Conservation (phyloP, 2,113 vertebrate genomes). For the Dolichotis patagonum region DNA sequence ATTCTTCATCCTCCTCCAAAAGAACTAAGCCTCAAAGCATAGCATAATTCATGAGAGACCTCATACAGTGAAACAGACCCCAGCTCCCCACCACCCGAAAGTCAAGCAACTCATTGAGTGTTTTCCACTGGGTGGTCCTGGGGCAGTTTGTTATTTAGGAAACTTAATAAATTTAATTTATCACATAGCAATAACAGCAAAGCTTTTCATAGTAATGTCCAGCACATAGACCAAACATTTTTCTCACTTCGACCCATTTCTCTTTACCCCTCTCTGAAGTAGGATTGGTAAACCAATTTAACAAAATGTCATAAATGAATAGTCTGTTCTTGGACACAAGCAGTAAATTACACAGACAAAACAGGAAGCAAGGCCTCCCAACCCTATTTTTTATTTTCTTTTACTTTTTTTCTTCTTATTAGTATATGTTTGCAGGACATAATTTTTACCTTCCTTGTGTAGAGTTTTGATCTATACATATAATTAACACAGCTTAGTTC, state of each 20-base stretch:
- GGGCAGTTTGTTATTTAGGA: neutral
- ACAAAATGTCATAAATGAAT: neutral
- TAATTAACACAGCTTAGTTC: neutral
- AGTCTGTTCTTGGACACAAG: neutral
- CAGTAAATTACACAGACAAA: neutral
- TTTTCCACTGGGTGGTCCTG: neutral
- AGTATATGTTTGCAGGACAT: neutral
- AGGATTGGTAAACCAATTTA: too few relatives aligned
- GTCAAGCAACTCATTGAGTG: neutral
- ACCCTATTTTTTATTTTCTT: neutral
- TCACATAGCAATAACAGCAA: neutral
- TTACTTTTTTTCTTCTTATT: neutral
- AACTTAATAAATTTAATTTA: neutral
- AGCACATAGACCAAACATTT: neutral
- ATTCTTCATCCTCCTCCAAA: neutral
- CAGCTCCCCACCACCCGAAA: too few relatives aligned
- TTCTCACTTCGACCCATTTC: fast-evolving
- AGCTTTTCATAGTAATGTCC: neutral
- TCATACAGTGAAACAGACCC: neutral
- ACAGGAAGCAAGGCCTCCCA: neutral
- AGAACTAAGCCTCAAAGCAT: neutral
- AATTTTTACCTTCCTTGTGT: neutral
- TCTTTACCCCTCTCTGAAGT: neutral
- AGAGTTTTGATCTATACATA: too few relatives aligned
- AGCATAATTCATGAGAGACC: neutral